A percentile compares a stretch with the other conserved stretches of the same genome.
Evolutionary conservation across 2,797 vertebrate genomes (phyloP).

Genomic region (Lepilemur ruficaudatus): DNA sequence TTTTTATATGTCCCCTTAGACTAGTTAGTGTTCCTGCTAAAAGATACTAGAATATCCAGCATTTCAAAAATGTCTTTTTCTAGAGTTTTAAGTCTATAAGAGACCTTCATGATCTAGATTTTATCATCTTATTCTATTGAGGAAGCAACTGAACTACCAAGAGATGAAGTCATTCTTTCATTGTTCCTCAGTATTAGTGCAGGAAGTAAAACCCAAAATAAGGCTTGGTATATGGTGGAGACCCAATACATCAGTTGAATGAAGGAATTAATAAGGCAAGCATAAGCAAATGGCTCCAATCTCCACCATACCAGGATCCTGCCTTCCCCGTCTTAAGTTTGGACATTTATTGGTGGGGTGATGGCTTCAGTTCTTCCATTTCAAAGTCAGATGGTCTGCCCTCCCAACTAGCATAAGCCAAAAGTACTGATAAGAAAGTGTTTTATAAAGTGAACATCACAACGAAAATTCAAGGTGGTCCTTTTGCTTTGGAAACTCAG

Average conservation of each 20-base stretch:
- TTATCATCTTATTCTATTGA: not conserved
- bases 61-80: not conserved
- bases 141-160: not conserved
- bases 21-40: not conserved
- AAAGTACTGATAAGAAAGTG: not conserved
- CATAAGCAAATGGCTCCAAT: not conserved
- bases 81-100: not conserved
- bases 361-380: not conserved
- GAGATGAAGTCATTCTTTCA: not conserved
- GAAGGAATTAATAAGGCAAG: not conserved
- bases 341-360: not conserved
- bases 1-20: not conserved
- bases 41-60: not conserved
- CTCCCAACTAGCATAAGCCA: not conserved
- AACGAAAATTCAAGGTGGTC: not conserved
- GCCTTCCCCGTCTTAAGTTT: not conserved
- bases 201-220: not conserved
- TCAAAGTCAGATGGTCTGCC: not conserved
- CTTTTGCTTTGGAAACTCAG: not conserved
- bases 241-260: not conserved
- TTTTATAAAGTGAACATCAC: not conserved
- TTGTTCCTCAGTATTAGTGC: not conserved
- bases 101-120: not conserved
- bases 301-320: not conserved
- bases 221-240: not conserved